These are phyloP conservation scores for Tauraco erythrolophus DNA, from an alignment of 2,113 vertebrate genomes.

Conservation along the genomic window DNA sequence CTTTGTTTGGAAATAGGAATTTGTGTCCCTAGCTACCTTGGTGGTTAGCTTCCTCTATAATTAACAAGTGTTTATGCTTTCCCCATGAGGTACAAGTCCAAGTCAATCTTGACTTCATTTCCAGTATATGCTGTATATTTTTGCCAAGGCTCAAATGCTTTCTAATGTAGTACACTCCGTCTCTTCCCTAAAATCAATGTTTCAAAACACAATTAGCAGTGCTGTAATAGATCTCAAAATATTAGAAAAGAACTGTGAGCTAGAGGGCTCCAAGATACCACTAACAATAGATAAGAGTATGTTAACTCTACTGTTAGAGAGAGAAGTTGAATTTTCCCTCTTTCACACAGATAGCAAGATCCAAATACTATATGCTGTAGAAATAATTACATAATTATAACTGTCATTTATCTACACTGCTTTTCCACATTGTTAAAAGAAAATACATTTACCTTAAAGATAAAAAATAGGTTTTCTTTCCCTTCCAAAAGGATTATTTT, in stretches of 20 bases:
- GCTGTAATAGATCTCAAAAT: slow-evolving; percentile 30
- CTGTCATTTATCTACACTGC: background rate
- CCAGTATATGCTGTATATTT: background rate
- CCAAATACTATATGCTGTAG: background rate
- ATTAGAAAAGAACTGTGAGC: background rate
- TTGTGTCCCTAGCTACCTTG: background rate
- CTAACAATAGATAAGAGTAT: background rate
- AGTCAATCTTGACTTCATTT: slow-evolving; percentile 38
- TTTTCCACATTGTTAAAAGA: background rate
- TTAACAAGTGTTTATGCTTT: slow-evolving; percentile 44
- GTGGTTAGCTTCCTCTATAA: slow-evolving; percentile 38
- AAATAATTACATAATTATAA: background rate
- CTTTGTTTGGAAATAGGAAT: slow-evolving; percentile 39
- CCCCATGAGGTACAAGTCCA: background rate
- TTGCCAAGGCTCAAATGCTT: slow-evolving; percentile 11
- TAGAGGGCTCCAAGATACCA: slow-evolving; percentile 15
- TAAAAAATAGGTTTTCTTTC: background rate
- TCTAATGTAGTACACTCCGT: slow-evolving; percentile 1
- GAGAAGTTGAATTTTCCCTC: background rate
- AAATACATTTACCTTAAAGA: background rate
- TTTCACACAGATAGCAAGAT: background rate
- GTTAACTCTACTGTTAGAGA: background rate
- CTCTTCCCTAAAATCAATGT: slow-evolving; percentile 56
- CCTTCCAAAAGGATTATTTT: background rate
- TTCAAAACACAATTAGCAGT: slow-evolving; percentile 59